Conservation (phyloP, 2,888 invertebrate genomes). For the Lochmaea crataegi region DNA sequence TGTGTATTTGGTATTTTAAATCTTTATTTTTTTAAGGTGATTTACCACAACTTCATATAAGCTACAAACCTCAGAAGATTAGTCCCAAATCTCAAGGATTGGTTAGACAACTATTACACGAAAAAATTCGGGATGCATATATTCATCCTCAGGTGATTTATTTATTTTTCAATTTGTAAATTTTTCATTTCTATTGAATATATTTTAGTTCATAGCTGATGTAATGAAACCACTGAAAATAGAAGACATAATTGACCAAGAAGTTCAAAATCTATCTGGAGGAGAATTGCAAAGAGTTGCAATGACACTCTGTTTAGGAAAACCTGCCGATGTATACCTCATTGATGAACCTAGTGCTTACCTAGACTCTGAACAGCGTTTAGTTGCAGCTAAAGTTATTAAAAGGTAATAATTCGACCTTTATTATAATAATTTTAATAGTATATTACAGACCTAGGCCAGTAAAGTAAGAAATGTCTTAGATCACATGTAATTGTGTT, state of each 20-base stretch:
- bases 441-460: too few relatives aligned
- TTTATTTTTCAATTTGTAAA: too few relatives aligned
- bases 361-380: constrained; percentile 99
- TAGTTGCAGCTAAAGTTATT: constrained; percentile 98
- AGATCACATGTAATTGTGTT: too few relatives aligned
- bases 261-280: constrained; percentile 98
- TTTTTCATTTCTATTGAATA: background rate
- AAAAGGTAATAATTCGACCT: constrained; percentile 75
- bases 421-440: background rate
- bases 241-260: constrained; percentile 97
- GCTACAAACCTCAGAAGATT: constrained; percentile 99
- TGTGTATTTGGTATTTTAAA: too few relatives aligned
- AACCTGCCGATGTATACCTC: constrained; percentile 98
- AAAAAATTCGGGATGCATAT: constrained; percentile 97
- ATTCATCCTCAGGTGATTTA: constrained; percentile 87
- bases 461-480: too few relatives aligned
- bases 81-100: constrained; percentile 96
- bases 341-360: constrained; percentile 99
- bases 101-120: constrained; percentile 92
- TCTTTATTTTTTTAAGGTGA: constrained; percentile 65
- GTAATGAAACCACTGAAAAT: constrained; percentile 99
- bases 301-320: constrained; percentile 94
- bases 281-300: constrained; percentile 99
- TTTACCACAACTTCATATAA: constrained; percentile 93
- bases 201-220: constrained; percentile 89